Percentiles rank a stretch among this genome's conserved stretches.
Conservation (phyloP, 1,140 invertebrate genomes). For the Colletes gigas region DNA sequence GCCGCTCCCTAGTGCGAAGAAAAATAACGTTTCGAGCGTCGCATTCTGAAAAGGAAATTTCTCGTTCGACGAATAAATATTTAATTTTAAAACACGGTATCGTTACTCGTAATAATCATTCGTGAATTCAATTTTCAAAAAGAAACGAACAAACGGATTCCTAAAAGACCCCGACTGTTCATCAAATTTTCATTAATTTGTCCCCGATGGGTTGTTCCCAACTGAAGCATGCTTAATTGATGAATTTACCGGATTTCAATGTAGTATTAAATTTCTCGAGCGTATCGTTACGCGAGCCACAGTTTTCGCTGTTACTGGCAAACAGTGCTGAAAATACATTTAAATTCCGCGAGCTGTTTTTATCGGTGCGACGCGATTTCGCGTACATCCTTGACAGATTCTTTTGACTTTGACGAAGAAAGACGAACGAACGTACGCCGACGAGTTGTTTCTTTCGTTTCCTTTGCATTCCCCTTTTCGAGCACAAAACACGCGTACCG, state of each 20-base stretch:
- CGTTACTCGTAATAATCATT: too few relatives aligned
- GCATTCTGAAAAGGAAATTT: too few relatives aligned
- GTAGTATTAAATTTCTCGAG: background rate
- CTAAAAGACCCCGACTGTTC: too few relatives aligned
- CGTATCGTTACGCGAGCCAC: background rate
- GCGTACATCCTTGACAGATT: too few relatives aligned
- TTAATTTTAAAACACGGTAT: too few relatives aligned
- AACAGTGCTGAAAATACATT: background rate
- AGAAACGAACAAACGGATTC: background rate
- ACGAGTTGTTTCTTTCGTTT: background rate
- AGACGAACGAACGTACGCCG: background rate
- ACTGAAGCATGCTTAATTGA: conserved; percentile 17
- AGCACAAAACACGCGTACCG: background rate
- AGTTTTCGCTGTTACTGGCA: background rate
- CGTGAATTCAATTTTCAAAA: background rate
- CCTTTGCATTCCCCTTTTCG: background rate
- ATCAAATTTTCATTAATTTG: conserved; percentile 19
- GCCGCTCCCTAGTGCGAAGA: too few relatives aligned
- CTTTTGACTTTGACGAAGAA: too few relatives aligned
- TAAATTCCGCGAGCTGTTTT: background rate
- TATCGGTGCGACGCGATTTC: too few relatives aligned
- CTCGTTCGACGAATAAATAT: too few relatives aligned
- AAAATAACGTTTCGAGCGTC: too few relatives aligned
- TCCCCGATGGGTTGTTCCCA: conserved; percentile 6
- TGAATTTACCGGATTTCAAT: background rate